Conservation (phyloP, 2,113 vertebrate genomes). For the Lepus europaeus region DNA sequence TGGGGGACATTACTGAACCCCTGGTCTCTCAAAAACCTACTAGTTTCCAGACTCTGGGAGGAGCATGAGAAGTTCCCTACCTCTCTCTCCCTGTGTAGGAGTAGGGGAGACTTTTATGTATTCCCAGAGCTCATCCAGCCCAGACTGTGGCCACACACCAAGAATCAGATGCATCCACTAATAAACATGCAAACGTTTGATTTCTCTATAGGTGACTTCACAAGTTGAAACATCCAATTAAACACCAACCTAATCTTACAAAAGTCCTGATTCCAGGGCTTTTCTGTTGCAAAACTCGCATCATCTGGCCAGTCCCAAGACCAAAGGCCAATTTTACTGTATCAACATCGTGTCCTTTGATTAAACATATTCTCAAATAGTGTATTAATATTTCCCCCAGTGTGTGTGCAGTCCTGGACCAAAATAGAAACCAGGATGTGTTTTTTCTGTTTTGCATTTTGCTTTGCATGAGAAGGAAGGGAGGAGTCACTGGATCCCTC, state of each 20-base stretch:
- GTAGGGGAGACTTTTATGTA: slow-evolving; percentile 74
- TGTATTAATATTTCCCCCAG: not conserved
- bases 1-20: not conserved
- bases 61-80: slow-evolving; percentile 49
- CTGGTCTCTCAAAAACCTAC: not conserved
- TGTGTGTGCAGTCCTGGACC: not conserved
- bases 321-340: slow-evolving; percentile 76
- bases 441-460: not conserved
- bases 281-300: slow-evolving; percentile 64
- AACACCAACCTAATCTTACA: slow-evolving; percentile 69
- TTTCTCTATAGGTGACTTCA: slow-evolving; percentile 82
- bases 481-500: not conserved
- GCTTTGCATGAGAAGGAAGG: not conserved
- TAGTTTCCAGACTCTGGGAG: slow-evolving; percentile 7
- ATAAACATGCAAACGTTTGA: slow-evolving; percentile 84
- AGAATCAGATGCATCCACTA: slow-evolving; percentile 80
- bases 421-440: not conserved
- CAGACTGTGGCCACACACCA: slow-evolving; percentile 74
- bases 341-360: slow-evolving; percentile 78
- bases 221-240: slow-evolving; percentile 76
- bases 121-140: slow-evolving; percentile 75
- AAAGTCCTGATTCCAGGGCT: slow-evolving; percentile 10
- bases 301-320: slow-evolving; percentile 66
- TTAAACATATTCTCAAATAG: slow-evolving; percentile 73
- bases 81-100: slow-evolving; percentile 70